These are phyloP conservation scores for Uloborus plumipes DNA, from an alignment of 2,888 invertebrate genomes.

Conservation along the genomic window DNA sequence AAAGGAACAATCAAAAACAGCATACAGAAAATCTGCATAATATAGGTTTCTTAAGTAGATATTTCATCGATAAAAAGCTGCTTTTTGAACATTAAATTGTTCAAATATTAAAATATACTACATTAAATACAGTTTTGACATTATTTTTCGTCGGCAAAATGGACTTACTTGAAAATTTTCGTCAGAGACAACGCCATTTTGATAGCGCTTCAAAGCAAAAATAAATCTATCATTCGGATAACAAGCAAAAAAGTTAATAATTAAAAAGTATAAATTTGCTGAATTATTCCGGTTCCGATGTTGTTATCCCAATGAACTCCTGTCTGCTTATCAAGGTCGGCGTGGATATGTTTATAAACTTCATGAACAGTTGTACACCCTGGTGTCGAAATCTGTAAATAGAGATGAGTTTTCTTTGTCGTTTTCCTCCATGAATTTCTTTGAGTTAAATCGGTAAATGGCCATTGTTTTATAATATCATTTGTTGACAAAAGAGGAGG, in stretches of 20 bases:
- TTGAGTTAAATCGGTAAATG: no score
- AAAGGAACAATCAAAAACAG: no score
- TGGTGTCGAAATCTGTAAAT: not conserved
- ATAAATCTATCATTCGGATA: not conserved
- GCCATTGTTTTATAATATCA: no score
- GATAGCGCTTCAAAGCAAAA: not conserved
- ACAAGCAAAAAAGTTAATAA: not conserved
- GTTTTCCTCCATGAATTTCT: no score
- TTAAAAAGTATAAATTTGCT: no score
- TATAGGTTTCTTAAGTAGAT: no score
- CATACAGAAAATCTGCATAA: no score
- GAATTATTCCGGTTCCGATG: no score
- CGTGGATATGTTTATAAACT: constrained; percentile 61
- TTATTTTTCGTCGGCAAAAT: not conserved
- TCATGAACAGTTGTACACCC: constrained; percentile 20
- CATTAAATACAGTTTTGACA: not conserved
- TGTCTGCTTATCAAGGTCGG: constrained; percentile 26
- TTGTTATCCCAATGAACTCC: not conserved
- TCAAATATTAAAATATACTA: not conserved
- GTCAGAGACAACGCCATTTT: constrained; percentile 14
- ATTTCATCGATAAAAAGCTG: no score
- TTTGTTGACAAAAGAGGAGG: no score
- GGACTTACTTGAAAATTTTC: constrained; percentile 39
- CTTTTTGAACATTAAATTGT: constrained; percentile 1
- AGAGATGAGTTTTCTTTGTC: no score